Evolutionary conservation across 2,797 vertebrate genomes (phyloP), one percentile per base, ranked within the genome.

Genomic region (Oceanodroma leucorhoa): DNA sequence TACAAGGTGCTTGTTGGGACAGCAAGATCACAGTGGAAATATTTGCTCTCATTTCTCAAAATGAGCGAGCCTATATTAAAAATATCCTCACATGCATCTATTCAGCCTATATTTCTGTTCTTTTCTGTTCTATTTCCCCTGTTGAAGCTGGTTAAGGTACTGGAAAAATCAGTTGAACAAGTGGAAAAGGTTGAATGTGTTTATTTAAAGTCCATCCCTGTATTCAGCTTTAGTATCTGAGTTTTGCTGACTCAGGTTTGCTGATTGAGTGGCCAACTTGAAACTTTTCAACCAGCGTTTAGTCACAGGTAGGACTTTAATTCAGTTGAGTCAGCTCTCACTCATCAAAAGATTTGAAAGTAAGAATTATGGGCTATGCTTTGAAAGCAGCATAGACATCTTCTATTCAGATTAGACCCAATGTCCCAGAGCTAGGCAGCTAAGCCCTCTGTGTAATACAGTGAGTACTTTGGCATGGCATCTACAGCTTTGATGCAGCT

Each of bases 231-330:
- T 29, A 12, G 38, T 38, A 58, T 60, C 53, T 54, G 77, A 80
- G 66, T 66, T 95, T 77, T 87, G 75, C 78, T 89, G 84, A 83
- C 29, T 76, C 17, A 18, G 36, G n/a, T 88, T 76, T 93, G 60
- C 58, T 76, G 80, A 95, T 20, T 69, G 64, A 72, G 36, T 54
- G 41, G 19, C 40, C 82, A 71, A 51, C 21, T 34, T 57, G 45
- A 87, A 93, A 80, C 41, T 69, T 87, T 87, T 69, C 86, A 90
- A 54, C 9, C 46, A 43, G 26, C 20, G 29, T 76, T 93, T 76
- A 93, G 78, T 83, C 88, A 89, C 64, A 93, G 58, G 64, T 82
- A 90, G 91, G 65, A 50, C 54, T 77, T 91, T 54, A 45, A 69
- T 82, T 83, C 22, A 71, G 34, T 61, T 89, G 91, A 82, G 60